Conservation (phyloP, 2,113 vertebrate genomes). For the Tetraodon nigroviridis region DNA sequence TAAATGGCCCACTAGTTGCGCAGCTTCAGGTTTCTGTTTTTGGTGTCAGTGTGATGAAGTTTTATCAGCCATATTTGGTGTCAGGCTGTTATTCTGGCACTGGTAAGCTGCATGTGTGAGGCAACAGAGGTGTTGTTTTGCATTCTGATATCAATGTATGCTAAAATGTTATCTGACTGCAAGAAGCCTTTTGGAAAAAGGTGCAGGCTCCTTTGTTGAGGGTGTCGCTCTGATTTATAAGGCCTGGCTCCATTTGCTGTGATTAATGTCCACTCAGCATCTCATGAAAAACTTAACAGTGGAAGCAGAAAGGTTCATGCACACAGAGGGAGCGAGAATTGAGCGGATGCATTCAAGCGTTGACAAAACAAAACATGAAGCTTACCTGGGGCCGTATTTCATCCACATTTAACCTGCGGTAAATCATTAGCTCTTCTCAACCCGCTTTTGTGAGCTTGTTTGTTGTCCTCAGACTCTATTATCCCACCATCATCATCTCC, state of each 20-base stretch:
- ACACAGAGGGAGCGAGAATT: slow-evolving; percentile 25
- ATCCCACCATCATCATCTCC: slow-evolving; percentile 46
- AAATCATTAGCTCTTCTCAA: slow-evolving; percentile 62
- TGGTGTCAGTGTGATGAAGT: no score
- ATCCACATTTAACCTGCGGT: slow-evolving; percentile 58
- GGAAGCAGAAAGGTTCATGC: slow-evolving; percentile 37
- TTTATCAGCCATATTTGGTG: no score
- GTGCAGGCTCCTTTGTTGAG: background rate
- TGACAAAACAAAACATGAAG: background rate
- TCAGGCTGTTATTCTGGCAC: no score
- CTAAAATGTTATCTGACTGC: no score
- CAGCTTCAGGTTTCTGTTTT: no score
- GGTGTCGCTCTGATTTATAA: slow-evolving; percentile 28
- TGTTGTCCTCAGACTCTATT: slow-evolving; percentile 56
- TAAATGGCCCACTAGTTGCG: no score
- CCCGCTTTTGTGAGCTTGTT: slow-evolving; percentile 44
- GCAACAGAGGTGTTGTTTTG: no score
- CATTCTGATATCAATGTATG: no score
- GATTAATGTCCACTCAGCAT: slow-evolving; percentile 67
- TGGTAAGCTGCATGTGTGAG: no score
- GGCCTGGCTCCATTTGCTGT: slow-evolving; percentile 31
- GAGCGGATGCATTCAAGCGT: slow-evolving; percentile 16
- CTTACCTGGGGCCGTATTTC: slow-evolving; percentile 28
- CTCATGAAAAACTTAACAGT: slow-evolving; percentile 66
- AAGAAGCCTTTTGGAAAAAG: no score